A percentile compares a stretch with the other conserved stretches of the same genome.
phyloP scores from a whole-genome alignment of 2,888 invertebrate species.

The Maniola hyperantus region DNA sequence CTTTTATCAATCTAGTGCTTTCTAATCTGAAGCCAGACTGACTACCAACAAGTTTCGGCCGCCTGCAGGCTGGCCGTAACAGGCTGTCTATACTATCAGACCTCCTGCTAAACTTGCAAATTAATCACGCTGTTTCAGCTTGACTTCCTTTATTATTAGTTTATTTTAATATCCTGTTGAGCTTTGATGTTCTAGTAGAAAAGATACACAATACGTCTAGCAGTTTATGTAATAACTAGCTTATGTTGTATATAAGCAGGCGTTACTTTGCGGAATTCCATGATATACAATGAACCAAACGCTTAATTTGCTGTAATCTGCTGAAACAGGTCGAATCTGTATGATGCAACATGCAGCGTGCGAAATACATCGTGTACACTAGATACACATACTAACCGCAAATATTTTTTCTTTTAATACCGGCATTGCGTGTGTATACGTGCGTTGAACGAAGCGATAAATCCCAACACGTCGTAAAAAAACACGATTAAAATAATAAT shows the following conservation, averaged over 20 bases:
- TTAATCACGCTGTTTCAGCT: slow-evolving; percentile 39
- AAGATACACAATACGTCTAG: neutral
- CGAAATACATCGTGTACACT: too few relatives aligned
- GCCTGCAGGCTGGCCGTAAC: slow-evolving; percentile 40
- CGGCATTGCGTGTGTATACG: slow-evolving; percentile 63
- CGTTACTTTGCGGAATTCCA: too few relatives aligned
- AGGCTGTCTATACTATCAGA: slow-evolving; percentile 37
- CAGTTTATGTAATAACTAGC: neutral
- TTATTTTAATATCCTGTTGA: slow-evolving; percentile 15
- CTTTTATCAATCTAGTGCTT: slow-evolving; percentile 33
- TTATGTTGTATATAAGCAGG: too few relatives aligned
- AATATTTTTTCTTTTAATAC: slow-evolving; percentile 50
- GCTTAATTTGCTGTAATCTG: too few relatives aligned
- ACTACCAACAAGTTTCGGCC: slow-evolving; percentile 54
- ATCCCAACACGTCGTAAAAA: slow-evolving; percentile 48
- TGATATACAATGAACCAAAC: too few relatives aligned
- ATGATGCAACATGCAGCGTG: too few relatives aligned
- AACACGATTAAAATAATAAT: slow-evolving; percentile 62
- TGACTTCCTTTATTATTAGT: slow-evolving; percentile 27
- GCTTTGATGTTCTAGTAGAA: neutral
- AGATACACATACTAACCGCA: slow-evolving; percentile 14
- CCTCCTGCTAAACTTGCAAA: slow-evolving; percentile 40
- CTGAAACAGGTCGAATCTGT: too few relatives aligned
- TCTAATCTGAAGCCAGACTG: slow-evolving; percentile 39
- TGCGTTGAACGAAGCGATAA: slow-evolving; percentile 65